These are phyloP conservation scores for Bovichtus diacanthus DNA, from an alignment of 2,797 vertebrate species.

Conservation along the genomic window DNA sequence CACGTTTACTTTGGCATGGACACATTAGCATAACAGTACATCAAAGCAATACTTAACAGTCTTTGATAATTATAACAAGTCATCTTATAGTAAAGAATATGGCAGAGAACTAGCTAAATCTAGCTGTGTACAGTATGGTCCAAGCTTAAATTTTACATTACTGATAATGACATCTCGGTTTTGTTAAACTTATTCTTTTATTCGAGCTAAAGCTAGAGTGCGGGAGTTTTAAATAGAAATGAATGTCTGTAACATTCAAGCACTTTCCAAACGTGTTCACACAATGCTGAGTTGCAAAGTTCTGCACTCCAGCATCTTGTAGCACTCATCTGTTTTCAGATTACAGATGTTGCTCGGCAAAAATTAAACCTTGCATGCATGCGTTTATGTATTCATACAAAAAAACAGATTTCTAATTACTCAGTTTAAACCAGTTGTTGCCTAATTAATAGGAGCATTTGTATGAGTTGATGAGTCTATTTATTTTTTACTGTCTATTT, in stretches of 20 bases:
- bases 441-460: background rate
- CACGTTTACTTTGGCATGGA: background rate
- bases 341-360: too few species aligned
- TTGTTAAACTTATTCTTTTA: background rate
- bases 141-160: background rate
- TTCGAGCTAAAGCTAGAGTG: background rate
- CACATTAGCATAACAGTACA: background rate
- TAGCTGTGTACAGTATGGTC: too few species aligned
- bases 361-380: background rate
- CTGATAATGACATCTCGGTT: background rate
- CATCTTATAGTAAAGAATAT: background rate
- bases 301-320: too few species aligned
- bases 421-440: background rate
- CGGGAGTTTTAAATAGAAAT: background rate
- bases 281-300: too few species aligned
- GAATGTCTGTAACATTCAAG: background rate
- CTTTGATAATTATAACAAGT: background rate
- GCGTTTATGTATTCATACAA: background rate
- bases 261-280: too few species aligned
- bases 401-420: background rate
- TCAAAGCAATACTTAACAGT: background rate
- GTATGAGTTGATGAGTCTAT: background rate
- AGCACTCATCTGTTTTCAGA: too few species aligned
- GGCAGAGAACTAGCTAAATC: background rate
- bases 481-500: background rate